These are phyloP conservation scores for fruit fly (Drosophila melanogaster) DNA, from an alignment of 1,140 invertebrate species.

Conservation along the genomic window DNA sequence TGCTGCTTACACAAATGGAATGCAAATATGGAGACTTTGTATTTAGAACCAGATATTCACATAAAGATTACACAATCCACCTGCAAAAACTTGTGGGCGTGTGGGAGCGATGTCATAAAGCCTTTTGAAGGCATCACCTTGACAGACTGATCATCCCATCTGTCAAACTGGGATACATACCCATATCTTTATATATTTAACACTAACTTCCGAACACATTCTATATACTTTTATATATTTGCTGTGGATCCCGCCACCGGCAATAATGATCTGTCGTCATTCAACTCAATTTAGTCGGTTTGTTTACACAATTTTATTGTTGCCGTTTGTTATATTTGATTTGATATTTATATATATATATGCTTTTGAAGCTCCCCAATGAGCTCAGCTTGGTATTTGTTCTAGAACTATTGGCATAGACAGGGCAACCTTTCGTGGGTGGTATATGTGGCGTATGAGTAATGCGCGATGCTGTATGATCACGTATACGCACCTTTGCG, in stretches of 20 bases:
- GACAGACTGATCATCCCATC: constrained; percentile 33
- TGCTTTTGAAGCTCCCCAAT: constrained; percentile 31
- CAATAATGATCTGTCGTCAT: constrained; percentile 50
- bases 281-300: constrained; percentile 41
- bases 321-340: constrained; percentile 60
- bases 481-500: constrained; percentile 61
- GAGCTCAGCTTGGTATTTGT: constrained; percentile 59
- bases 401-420: constrained; percentile 28
- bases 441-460: constrained; percentile 54
- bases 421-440: constrained; percentile 29
- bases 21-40: constrained; percentile 12
- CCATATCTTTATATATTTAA: constrained; percentile 9
- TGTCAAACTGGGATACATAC: constrained; percentile 20
- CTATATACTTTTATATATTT: constrained; percentile 37
- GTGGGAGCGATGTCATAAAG: constrained; percentile 42
- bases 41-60: constrained; percentile 25
- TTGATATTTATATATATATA: constrained; percentile 42
- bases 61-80: constrained; percentile 46
- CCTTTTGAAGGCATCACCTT: constrained; percentile 38
- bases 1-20: constrained; percentile 50
- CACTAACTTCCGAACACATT: constrained; percentile 35
- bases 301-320: constrained; percentile 43
- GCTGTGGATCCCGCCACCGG: constrained; percentile 17
- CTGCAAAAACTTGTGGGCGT: constrained; percentile 55
- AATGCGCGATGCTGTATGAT: constrained; percentile 40